Evolutionary conservation across 2,888 invertebrate genomes (phyloP), one percentile per base, ranked within the genome.

Genomic region (Phytoseiulus persimilis): DNA sequence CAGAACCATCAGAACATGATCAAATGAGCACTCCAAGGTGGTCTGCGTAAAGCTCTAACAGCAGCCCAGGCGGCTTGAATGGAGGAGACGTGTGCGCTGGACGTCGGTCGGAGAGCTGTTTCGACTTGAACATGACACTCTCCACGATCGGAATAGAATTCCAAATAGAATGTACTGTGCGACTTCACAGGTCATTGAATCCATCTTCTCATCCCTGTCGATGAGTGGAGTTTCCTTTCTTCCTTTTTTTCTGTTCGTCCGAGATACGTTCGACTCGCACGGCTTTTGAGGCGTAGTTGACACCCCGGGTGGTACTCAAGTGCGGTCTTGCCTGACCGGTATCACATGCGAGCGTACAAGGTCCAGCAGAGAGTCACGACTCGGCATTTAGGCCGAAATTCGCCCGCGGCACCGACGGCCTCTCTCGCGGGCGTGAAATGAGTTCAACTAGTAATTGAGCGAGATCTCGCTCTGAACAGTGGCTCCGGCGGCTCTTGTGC

Each of bases 361-460:
- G 65, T 65, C 65, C 65, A 65, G 65, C 65, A 65, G 65, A 65
- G 65, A 65, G 65, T 65, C 65, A 65, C 65, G 65, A 65, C 65
- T 65, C 65, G 65, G 65, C 65, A 65, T 65, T 65, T 65, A 65
- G 65, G 65, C 65, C 65, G 18, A 65, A 28, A 14, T 65, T 65
- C 65, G 65, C 65, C 65, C 65, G 65, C 65, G 65, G 65, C 65
- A 65, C 23, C 65, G 65, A 28, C 65, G 65, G 65, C 65, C 65
- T 65, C 65, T 65, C 65, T 65, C 65, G 65, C 65, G 18, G 65
- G 65, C 65, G 65, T 65, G 65, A 65, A 65, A 65, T 65, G 65
- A 65, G 65, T 65, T 65, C 65, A 65, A 65, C 65, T 65, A 65
- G 65, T 65, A 65, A 65, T 65, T 65, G 65, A 18, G 18, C 65